Evolutionary conservation across 2,797 vertebrate genomes (phyloP).

Genomic region (Chiroxiphia lanceolata): DNA sequence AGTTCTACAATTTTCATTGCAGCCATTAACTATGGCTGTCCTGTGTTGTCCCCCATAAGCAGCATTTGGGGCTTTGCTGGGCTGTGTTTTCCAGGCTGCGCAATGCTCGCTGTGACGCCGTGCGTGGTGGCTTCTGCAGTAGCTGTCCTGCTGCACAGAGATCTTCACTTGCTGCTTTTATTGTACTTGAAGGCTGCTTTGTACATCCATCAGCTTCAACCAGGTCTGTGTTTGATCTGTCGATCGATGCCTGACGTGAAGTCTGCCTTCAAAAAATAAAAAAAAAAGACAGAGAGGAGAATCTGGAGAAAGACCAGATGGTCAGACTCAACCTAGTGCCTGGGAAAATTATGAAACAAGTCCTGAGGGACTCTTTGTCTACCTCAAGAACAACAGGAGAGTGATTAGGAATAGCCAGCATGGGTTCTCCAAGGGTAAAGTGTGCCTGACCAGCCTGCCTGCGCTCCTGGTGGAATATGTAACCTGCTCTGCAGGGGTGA

Average conservation of each 20-base stretch:
- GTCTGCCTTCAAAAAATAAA: neutral
- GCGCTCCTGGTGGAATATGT: neutral
- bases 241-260: rapidly evolving
- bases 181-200: neutral
- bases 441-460: neutral
- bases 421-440: neutral
- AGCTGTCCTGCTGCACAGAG: neutral
- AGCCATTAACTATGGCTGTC: neutral
- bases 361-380: neutral
- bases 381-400: neutral
- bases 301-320: neutral
- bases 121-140: neutral
- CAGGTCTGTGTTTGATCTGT: neutral
- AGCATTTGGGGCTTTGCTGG: neutral
- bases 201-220: neutral
- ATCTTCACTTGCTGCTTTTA: neutral
- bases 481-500: neutral
- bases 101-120: rapidly evolving
- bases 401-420: neutral
- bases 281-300: neutral
- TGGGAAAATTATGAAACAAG: neutral
- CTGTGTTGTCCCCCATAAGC: too few species aligned
- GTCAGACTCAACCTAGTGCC: neutral
- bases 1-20: neutral
- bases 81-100: neutral